Conservation (phyloP, 2,797 vertebrate genomes). For the Synanceia verrucosa region DNA sequence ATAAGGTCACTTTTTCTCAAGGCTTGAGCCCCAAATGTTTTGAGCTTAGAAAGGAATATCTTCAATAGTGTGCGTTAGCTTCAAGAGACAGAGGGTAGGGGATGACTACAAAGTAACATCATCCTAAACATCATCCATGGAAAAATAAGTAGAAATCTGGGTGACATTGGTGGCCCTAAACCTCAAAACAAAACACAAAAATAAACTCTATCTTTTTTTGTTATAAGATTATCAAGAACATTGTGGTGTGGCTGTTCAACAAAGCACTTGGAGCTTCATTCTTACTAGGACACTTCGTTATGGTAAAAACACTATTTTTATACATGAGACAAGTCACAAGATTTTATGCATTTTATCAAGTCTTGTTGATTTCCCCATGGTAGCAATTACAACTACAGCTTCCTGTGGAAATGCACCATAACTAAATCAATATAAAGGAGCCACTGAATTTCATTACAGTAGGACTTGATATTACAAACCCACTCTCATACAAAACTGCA, state of each 20-base stretch:
- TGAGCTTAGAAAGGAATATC: neutral
- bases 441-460: neutral
- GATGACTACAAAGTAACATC: neutral
- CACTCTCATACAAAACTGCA: neutral
- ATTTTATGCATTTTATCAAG: conserved; percentile 23
- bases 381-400: conserved; percentile 36
- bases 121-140: neutral
- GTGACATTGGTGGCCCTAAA: neutral
- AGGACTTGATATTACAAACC: no score
- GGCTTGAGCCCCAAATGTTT: neutral
- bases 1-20: conserved; percentile 13
- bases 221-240: neutral
- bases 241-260: neutral
- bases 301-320: conserved; percentile 15
- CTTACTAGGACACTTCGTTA: conserved; percentile 22
- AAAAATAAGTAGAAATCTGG: neutral
- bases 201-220: neutral
- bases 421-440: conserved; percentile 20
- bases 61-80: neutral
- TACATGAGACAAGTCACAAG: neutral
- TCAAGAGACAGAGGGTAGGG: neutral
- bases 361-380: conserved; percentile 40
- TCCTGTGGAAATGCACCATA: conserved; percentile 6
- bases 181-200: neutral
- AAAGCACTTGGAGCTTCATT: neutral